Evolutionary conservation across 2,888 invertebrate species (phyloP), one percentile per base, ranked within the genome.

Genomic region (Conistra vaccinii): DNA sequence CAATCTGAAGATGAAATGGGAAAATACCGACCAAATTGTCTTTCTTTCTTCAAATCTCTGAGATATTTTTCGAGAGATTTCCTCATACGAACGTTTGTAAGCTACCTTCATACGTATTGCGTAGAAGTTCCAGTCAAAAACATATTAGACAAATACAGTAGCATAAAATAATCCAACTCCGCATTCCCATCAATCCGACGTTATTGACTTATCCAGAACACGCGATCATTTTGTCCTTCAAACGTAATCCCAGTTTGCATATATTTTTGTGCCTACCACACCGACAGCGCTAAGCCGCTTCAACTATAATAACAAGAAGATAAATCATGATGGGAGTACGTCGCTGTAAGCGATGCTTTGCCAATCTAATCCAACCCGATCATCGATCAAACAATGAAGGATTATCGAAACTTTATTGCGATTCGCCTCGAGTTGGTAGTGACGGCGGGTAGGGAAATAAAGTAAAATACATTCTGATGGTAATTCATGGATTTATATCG

Each of bases 351-450:
- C 82, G 84, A 84, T 86, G 73, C 35, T 78, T 76, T 84, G 72
- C 78, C 73, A 83, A 84, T 83, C 78, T 88, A 85, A 87, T 85
- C 85, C 80, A 55, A 61, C 32, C 61, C 73, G 86, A 82, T 78
- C 89, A 87, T 88, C 88, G 85, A 88, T 89, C 88, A 88, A 87
- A 86, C 85, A 87, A 87, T 81, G 80, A 73, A 61, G 80, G 86
- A 86, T 88, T 88, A 88, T 75, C 73, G 76, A 67, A 87, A 87
- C 76, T 84, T 86, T 85, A 86, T 88, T 86, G 58, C 75, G 55
- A 48, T 61, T 45, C 62, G 84, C 71, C 76, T 14, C 26, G 75
- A 88, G 70, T 75, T 71, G 55, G 20, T 55, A 69, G 79, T 61
- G 73, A 9, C 2, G 78, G 78, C 81, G 80, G 57, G 76, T 53